Conservation (phyloP, 2,113 vertebrate genomes). For the Arvicanthis niloticus region DNA sequence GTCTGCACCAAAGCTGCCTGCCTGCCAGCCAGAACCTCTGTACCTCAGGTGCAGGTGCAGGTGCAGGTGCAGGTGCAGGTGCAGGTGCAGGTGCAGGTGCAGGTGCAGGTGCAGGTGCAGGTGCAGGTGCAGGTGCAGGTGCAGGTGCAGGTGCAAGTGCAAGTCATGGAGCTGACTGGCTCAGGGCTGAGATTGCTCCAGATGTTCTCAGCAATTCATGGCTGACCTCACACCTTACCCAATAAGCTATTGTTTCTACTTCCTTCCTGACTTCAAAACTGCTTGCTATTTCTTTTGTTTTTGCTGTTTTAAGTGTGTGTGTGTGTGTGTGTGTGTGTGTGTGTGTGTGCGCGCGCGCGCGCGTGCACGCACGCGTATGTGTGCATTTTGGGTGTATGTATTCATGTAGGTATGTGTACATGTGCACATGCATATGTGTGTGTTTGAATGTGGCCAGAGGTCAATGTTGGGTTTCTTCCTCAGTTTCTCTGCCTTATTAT, state of each 20-base stretch:
- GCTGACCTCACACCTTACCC: background rate
- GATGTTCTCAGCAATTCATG: background rate
- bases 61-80: too few species aligned
- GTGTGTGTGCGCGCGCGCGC: background rate
- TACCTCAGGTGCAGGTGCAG: too few species aligned
- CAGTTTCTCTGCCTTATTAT: background rate
- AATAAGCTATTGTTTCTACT: background rate
- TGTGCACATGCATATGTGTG: background rate
- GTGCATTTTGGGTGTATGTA: background rate
- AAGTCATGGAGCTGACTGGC: background rate
- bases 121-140: too few species aligned
- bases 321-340: background rate
- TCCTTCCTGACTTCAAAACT: background rate
- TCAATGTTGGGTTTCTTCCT: background rate
- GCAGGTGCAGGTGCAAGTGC: too few species aligned
- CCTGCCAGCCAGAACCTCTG: background rate
- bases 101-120: too few species aligned
- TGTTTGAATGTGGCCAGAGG: background rate
- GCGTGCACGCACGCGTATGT: too few species aligned
- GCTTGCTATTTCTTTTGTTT: background rate
- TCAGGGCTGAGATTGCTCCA: too few species aligned
- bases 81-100: too few species aligned
- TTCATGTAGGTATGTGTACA: background rate
- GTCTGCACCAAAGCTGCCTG: background rate
- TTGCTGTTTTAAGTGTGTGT: background rate